phyloP scores from a whole-genome alignment of 1,140 invertebrate species.

The Asbolus verrucosus region DNA sequence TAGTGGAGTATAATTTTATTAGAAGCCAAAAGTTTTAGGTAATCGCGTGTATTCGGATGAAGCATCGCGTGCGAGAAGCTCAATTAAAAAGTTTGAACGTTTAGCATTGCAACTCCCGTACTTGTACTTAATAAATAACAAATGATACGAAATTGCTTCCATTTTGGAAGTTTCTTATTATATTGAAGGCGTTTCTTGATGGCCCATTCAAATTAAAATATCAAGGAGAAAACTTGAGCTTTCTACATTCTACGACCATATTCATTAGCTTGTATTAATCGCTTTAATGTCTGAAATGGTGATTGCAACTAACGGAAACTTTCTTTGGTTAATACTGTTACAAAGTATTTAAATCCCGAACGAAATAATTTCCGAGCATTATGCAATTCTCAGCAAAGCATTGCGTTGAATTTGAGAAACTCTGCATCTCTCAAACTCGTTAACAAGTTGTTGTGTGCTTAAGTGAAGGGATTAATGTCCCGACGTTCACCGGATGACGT shows the following conservation, averaged over 20 bases:
- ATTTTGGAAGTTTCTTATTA: constrained; percentile 12
- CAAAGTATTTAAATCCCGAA: constrained; percentile 16
- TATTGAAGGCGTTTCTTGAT: constrained; percentile 26
- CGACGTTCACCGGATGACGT: not conserved
- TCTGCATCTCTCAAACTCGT: constrained; percentile 45
- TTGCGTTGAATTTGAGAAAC: constrained; percentile 34
- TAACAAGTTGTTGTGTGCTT: constrained; percentile 45
- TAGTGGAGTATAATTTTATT: constrained; percentile 34
- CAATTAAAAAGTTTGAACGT: constrained; percentile 46
- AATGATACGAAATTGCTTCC: constrained; percentile 26
- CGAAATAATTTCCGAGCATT: constrained; percentile 27
- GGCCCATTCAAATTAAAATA: constrained; percentile 16
- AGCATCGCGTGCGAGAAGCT: constrained; percentile 36
- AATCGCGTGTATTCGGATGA: constrained; percentile 43
- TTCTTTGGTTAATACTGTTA: constrained; percentile 16
- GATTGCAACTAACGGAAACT: constrained; percentile 27
- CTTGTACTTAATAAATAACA: constrained; percentile 40
- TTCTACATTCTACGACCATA: not conserved
- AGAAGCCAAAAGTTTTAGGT: constrained; percentile 26
- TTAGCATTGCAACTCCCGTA: constrained; percentile 13
- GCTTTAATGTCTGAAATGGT: constrained; percentile 19
- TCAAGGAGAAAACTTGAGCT: not conserved
- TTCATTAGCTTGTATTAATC: constrained; percentile 10
- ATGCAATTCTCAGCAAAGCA: constrained; percentile 12
- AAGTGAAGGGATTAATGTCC: constrained; percentile 30